phyloP scores from a whole-genome alignment of 2,113 vertebrate genomes.

The Trogon surrucura region DNA sequence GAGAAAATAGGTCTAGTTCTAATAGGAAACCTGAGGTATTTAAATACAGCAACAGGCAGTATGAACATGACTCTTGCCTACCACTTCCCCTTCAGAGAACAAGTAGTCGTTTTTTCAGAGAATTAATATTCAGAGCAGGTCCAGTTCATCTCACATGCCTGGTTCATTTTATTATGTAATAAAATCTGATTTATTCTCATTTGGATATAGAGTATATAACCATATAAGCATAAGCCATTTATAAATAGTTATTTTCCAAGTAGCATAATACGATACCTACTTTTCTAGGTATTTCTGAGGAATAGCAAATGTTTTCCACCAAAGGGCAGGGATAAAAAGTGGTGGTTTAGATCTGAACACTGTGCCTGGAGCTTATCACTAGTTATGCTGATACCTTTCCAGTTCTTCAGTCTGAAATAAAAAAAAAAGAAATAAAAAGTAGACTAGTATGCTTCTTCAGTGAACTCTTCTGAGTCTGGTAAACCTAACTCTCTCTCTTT shows the following conservation, averaged over 20 bases:
- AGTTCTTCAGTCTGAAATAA: background rate
- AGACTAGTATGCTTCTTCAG: background rate
- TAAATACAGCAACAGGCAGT: background rate
- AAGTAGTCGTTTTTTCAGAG: background rate
- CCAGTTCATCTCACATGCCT: background rate
- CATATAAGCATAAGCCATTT: constrained; percentile 15
- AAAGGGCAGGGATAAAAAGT: background rate
- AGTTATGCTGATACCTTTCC: background rate
- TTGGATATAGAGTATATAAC: constrained; percentile 3
- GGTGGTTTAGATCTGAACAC: background rate
- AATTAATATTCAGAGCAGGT: constrained; percentile 21
- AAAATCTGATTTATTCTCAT: constrained; percentile 51
- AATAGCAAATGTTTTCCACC: background rate
- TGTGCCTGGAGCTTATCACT: background rate
- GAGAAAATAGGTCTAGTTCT: background rate
- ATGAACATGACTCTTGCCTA: background rate
- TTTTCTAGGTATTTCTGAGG: background rate
- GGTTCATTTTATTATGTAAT: constrained; percentile 19
- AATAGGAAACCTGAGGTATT: background rate
- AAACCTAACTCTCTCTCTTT: constrained; percentile 26
- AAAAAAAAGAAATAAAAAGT: background rate
- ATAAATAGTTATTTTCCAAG: constrained; percentile 42
- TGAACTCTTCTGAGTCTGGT: background rate
- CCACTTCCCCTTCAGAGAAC: background rate
- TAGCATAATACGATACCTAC: background rate